These are phyloP conservation scores for Drosophila meridionalis DNA, from an alignment of 2,888 invertebrate genomes.

Conservation along the genomic window DNA sequence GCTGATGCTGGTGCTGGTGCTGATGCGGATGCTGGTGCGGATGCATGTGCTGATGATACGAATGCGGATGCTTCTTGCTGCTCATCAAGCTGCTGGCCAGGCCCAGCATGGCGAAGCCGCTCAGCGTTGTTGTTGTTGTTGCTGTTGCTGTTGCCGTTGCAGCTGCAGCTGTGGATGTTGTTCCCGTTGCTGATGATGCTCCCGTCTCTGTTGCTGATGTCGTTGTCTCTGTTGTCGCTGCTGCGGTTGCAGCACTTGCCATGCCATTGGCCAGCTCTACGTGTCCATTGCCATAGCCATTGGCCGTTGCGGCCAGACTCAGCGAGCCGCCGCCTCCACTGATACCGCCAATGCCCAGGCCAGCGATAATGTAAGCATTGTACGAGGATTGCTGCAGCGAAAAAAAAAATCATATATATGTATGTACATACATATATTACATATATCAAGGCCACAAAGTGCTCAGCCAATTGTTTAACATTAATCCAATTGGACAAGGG, in stretches of 20 bases:
- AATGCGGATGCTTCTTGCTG: conserved; percentile 61
- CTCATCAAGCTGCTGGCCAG: conserved; percentile 45
- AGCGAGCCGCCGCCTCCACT: conserved; percentile 55
- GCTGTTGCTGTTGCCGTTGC: conserved; percentile 15
- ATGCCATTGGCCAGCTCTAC: conserved; percentile 46
- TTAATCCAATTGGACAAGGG: not conserved
- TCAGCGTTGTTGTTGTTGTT: conserved; percentile 44
- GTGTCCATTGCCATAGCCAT: conserved; percentile 41
- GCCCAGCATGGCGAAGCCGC: conserved; percentile 70
- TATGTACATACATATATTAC: not conserved
- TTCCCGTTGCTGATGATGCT: not conserved
- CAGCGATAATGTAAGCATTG: conserved; percentile 81
- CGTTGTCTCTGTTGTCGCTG: conserved; percentile 7
- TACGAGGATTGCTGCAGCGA: conserved; percentile 74
- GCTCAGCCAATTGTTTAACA: not conserved
- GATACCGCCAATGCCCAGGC: conserved; percentile 77
- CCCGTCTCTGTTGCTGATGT: conserved; percentile 10
- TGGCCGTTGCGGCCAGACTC: conserved; percentile 54
- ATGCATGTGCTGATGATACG: conserved; percentile 60
- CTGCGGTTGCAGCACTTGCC: not conserved
- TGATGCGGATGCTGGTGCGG: conserved; percentile 65
- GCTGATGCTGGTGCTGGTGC: conserved; percentile 78
- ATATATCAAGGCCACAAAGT: no score
- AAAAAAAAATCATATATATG: not conserved
- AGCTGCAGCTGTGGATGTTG: conserved; percentile 13